Percentiles rank a stretch among this genome's conserved stretches.
phyloP scores from a whole-genome alignment of 1,140 invertebrate species.

The Drosophila arawakana region DNA sequence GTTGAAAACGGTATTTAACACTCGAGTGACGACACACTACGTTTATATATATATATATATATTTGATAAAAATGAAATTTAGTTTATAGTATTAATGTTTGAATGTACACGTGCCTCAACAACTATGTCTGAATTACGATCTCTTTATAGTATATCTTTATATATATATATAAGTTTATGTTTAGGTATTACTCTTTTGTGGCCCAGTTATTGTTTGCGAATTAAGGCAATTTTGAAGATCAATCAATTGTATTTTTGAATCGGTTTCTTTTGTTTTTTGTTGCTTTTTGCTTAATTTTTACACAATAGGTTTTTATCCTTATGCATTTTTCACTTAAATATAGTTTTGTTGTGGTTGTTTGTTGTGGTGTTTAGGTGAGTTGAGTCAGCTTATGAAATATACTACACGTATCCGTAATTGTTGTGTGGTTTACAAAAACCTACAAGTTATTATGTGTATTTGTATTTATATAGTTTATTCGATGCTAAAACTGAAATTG shows the following conservation, averaged over 20 bases:
- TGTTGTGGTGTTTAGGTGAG: slow-evolving; percentile 23
- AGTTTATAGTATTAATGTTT: slow-evolving; percentile 8
- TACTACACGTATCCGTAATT: slow-evolving; percentile 30
- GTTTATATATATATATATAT: slow-evolving; percentile 6
- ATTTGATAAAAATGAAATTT: neutral
- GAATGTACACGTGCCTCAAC: slow-evolving; percentile 15
- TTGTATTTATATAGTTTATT: slow-evolving; percentile 75
- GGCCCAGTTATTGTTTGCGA: slow-evolving; percentile 43
- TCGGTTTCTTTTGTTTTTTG: slow-evolving; percentile 17
- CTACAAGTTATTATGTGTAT: slow-evolving; percentile 54
- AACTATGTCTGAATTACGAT: slow-evolving; percentile 11
- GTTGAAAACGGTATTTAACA: slow-evolving; percentile 35
- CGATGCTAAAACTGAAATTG: slow-evolving; percentile 69
- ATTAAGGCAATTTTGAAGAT: slow-evolving; percentile 52
- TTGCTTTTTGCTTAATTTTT: slow-evolving; percentile 54
- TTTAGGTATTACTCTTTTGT: slow-evolving; percentile 19
- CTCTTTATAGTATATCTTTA: slow-evolving; percentile 1
- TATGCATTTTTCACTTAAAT: slow-evolving; percentile 65
- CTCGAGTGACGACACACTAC: neutral
- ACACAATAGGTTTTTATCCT: slow-evolving; percentile 48
- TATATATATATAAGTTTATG: slow-evolving; percentile 4
- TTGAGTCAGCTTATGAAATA: slow-evolving; percentile 44
- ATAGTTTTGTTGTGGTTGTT: slow-evolving; percentile 21
- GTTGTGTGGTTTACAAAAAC: slow-evolving; percentile 44
- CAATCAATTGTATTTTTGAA: slow-evolving; percentile 48